Base-by-base conservation (phyloP, 2,113 vertebrate species). In the Alethe castanea region DNA sequence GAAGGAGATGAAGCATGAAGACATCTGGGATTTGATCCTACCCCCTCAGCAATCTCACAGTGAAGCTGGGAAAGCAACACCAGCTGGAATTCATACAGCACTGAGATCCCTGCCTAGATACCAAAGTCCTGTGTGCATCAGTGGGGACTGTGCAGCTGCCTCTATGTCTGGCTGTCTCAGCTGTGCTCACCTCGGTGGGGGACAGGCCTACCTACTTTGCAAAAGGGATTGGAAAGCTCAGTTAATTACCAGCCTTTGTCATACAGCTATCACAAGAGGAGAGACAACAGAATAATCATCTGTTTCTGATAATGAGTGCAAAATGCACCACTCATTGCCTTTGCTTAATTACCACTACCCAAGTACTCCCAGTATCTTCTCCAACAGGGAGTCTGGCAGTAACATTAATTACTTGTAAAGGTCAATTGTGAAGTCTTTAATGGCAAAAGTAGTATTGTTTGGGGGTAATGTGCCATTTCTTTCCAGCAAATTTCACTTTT, bases 361-460 rank as follows among this genome's bases (percentile, higher is more conserved):
- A 94, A 95, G 79, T 91, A 92, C 65, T 92, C 14, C 4, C 83
- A 93, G 62, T 94, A 86, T 95, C 71, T 95, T 81, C 64, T 90
- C 90, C 95, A 94, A 92, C 67, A 95, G 94, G 76, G 95, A 94
- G 90, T 65, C 87, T 93, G 83, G 81, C 81, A 94, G 72, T 92
- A 96, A 94, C 70, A 71, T 86, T 97, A 97, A 97, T 97, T 96
- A 96, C 81, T 96, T 96, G 65, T 79, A 94, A 97, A 97, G 96
- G 96, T 97, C 96, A 97, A 74, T 71, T 88, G 83, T 86, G 80
- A 95, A 97, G 90, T 47, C 72, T 90, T 96, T 95, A 97, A 95
- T 74, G 72, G 96, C 65, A 83, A 84, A 87, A 92, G 45, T 65
- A 81, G 88, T 87, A 92, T 92, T 95, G 81, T 93, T 90, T 88